Percentiles rank a stretch among this genome's conserved stretches.
phyloP scores from a whole-genome alignment of 1,140 invertebrate species.

The Brachionus asplanchnoidis region DNA sequence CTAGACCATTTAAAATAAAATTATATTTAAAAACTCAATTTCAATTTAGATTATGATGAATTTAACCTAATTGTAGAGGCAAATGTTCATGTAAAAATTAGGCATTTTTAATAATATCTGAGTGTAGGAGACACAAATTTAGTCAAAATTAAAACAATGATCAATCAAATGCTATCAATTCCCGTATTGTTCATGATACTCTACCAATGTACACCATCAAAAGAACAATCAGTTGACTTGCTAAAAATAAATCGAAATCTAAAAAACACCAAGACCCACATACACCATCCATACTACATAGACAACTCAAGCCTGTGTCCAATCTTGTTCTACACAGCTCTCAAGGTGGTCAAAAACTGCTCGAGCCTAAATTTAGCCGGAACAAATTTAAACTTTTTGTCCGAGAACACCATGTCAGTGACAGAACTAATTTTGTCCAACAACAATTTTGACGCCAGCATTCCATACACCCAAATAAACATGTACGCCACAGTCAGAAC shows the following conservation, averaged over 20 bases:
- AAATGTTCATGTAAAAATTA: background rate
- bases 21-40: background rate
- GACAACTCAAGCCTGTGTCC: background rate
- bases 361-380: constrained; percentile 3
- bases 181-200: background rate
- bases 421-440: constrained; percentile 4
- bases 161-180: background rate
- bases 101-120: background rate
- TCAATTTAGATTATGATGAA: background rate
- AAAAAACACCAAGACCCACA: background rate
- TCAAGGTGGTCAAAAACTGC: constrained; percentile 17
- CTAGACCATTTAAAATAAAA: background rate
- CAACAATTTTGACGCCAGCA: background rate
- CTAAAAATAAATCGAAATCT: background rate
- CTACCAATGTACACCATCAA: background rate
- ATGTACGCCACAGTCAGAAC: background rate
- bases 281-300: background rate
- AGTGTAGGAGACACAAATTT: background rate
- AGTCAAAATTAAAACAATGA: background rate
- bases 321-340: background rate
- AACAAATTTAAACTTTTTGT: background rate
- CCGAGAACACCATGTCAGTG: background rate
- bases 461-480: constrained; percentile 27
- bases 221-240: background rate
- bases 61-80: background rate